A percentile compares a stretch with the other conserved stretches of the same genome.
Evolutionary conservation across 2,797 vertebrate species (phyloP).

Genomic region (Alca torda): DNA sequence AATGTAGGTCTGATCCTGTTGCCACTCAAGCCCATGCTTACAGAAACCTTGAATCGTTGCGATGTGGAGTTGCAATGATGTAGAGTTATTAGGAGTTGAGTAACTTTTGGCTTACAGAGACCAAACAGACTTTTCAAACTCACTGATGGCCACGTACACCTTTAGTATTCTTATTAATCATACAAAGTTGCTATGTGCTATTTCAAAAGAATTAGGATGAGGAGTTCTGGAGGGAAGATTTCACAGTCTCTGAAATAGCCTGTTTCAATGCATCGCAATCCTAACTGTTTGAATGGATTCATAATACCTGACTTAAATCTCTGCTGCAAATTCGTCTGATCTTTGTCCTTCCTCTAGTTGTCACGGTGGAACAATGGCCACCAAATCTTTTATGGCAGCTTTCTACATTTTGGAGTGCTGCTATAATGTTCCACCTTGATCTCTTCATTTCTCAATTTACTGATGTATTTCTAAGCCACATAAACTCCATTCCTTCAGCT

Average conservation of each 20-base stretch:
- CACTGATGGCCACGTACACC: neutral
- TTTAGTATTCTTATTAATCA: neutral
- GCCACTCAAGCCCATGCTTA: neutral
- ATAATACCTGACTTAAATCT: neutral
- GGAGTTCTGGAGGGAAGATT: neutral
- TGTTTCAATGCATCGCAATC: neutral
- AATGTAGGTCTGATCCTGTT: neutral
- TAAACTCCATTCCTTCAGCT: neutral
- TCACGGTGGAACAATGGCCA: neutral
- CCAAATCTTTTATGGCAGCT: neutral
- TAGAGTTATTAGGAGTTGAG: neutral
- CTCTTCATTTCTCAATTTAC: neutral
- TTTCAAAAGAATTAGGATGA: neutral
- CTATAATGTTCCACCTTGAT: neutral
- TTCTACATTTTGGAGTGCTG: neutral
- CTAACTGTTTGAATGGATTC: neutral
- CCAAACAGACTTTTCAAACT: neutral
- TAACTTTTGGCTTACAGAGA: neutral
- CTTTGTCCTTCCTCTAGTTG: neutral
- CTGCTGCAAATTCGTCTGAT: neutral
- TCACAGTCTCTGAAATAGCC: neutral
- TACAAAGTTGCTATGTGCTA: neutral
- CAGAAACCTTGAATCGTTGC: neutral
- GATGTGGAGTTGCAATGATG: neutral
- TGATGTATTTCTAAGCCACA: neutral